A percentile compares a stretch with the other conserved stretches of the same genome.
Conservation (phyloP, 2,888 invertebrate genomes). For the Clunio marinus region DNA sequence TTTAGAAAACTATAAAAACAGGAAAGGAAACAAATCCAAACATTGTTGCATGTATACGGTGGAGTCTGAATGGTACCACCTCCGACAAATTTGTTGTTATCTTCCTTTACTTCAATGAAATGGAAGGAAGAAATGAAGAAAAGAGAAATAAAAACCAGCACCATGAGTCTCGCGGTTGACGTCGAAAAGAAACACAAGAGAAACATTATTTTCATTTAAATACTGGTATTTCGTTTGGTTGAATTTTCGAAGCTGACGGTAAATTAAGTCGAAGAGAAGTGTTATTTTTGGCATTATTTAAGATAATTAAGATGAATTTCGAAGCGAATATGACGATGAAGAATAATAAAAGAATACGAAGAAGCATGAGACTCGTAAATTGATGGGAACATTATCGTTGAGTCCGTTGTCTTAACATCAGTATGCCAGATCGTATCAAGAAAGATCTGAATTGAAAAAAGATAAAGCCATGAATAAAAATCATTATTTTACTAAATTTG, state of each 20-base stretch:
- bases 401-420: background rate
- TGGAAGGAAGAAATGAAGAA: too few relatives aligned
- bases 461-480: too few relatives aligned
- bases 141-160: background rate
- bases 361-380: constrained; percentile 12
- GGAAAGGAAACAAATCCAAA: too few relatives aligned
- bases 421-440: too few relatives aligned
- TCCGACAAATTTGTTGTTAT: too few relatives aligned
- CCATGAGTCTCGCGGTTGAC: background rate
- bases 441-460: too few relatives aligned
- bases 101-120: too few relatives aligned
- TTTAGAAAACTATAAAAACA: too few relatives aligned
- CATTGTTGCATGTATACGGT: too few relatives aligned
- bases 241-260: constrained; percentile 5
- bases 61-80: too few relatives aligned
- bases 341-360: too few relatives aligned
- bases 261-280: constrained; percentile 37
- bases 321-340: constrained; percentile 6
- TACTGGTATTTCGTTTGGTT: background rate
- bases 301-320: constrained; percentile 38
- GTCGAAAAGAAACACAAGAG: too few relatives aligned
- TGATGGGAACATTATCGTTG: constrained; percentile 35
- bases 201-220: constrained; percentile 8
- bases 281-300: constrained; percentile 37
- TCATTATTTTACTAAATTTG: background rate